A percentile compares a stretch with the other conserved stretches of the same genome.
phyloP scores from a whole-genome alignment of 2,797 vertebrate genomes.

The Onychomys leucogaster region DNA sequence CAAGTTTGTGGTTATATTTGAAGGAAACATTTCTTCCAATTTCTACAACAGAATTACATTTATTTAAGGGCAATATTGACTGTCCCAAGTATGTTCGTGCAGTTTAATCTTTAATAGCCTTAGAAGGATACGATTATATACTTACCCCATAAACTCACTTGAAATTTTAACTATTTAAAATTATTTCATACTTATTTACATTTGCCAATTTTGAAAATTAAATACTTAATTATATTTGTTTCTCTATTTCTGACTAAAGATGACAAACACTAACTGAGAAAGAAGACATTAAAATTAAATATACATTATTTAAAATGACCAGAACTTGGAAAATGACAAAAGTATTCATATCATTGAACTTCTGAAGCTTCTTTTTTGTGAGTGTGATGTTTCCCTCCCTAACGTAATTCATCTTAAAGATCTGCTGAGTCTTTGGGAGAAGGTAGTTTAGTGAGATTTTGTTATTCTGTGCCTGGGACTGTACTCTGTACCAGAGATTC shows the following conservation, averaged over 20 bases:
- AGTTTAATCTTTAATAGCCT: constrained; percentile 58
- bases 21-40: constrained; percentile 41
- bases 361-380: background rate
- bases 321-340: constrained; percentile 25
- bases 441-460: background rate
- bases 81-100: background rate
- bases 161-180: constrained; percentile 53
- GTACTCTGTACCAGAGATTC: background rate
- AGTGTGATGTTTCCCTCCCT: background rate
- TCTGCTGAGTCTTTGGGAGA: background rate
- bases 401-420: background rate
- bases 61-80: background rate
- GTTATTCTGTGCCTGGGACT: background rate
- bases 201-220: constrained; percentile 45
- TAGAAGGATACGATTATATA: constrained; percentile 6
- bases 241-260: constrained; percentile 3
- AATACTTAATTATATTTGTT: constrained; percentile 65
- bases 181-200: constrained; percentile 25
- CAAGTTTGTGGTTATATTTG: constrained; percentile 25
- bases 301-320: constrained; percentile 29
- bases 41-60: constrained; percentile 18
- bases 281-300: constrained; percentile 44
- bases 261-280: background rate
- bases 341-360: constrained; percentile 45
- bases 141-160: background rate